Evolutionary conservation across 2,888 invertebrate genomes (phyloP), one percentile per base, ranked within the genome.

Genomic region (Acholoe squamosa): DNA sequence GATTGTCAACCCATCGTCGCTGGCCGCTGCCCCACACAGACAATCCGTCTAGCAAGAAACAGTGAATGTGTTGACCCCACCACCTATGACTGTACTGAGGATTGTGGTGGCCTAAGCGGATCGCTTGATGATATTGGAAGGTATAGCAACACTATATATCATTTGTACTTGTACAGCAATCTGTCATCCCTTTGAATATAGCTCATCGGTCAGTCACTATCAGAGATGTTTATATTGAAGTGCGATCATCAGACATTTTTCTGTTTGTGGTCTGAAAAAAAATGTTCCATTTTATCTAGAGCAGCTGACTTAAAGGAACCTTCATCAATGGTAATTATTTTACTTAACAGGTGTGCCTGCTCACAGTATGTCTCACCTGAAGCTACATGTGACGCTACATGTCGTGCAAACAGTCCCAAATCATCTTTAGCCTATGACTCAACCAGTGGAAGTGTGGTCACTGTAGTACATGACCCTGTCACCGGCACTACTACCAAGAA

Each of bases 1-100:
- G 94, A 95, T 91, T 95, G 95, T 91, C 95, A 95, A 92, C 93
- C 93, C 89, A 93, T 94, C 34, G 94, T 94, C 0, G 93, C 93
- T 67, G 56, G 76, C 12, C 90, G 94, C 12, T 95, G 95, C 91
- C 89, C 93, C 0, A 89, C 91, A 12, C 91, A 92, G n/a, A 91
- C 94, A 91, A 91, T 93, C 19, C 91, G 94, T 10, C n/a, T 92
- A 22, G 93, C 94, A 31, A 89, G 90, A 43, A 92, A 91, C 7
- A 90, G 95, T 10, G 19, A 67, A 0, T 95, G 95, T 91, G 91
- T 92, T 0, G 90, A 93, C 71, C 93, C 94, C 0, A 88, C 89
- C 22, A 90, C 71, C 25, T 92, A 93, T 52, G 93, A 94, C 92
- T 95, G 95, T 90, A 80, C 91, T 0, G 71, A 51, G 0, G 90